These are phyloP conservation scores for Trimorus sp. DNA, from an alignment of 2,888 invertebrate species.

Conservation along the genomic window DNA sequence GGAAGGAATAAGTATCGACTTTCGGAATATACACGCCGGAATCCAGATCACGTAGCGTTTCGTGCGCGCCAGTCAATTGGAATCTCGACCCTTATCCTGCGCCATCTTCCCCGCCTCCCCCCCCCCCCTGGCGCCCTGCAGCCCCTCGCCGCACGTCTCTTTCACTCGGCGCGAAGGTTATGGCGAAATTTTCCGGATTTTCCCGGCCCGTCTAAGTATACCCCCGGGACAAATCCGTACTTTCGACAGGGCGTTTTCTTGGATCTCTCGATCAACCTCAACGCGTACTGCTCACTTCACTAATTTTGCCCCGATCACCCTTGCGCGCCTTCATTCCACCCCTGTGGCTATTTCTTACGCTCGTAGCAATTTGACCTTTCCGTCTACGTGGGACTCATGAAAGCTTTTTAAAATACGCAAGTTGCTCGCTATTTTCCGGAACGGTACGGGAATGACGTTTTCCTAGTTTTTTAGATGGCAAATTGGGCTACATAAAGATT, in stretches of 20 bases:
- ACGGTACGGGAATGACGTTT: constrained; percentile 10
- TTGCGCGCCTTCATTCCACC: constrained; percentile 59
- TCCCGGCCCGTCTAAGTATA: constrained; percentile 73
- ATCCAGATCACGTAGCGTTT: constrained; percentile 68
- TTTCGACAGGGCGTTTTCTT: constrained; percentile 72
- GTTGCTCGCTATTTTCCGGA: constrained; percentile 24
- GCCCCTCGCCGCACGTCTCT: constrained; percentile 21
- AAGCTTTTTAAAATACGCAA: constrained; percentile 57
- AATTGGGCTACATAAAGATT: background rate
- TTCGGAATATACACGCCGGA: constrained; percentile 57
- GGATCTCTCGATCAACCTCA: constrained; percentile 65
- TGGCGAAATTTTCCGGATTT: constrained; percentile 72
- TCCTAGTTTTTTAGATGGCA: background rate
- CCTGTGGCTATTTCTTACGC: constrained; percentile 70
- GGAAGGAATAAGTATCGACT: constrained; percentile 68
- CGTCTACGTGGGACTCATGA: constrained; percentile 31
- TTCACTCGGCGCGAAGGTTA: constrained; percentile 45
- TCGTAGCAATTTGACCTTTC: constrained; percentile 51
- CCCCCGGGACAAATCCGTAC: constrained; percentile 79
- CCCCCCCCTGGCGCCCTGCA: constrained; percentile 1
- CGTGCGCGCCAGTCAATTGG: constrained; percentile 67
- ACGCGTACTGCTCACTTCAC: constrained; percentile 67
- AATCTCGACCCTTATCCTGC: constrained; percentile 58
- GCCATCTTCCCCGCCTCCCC: constrained; percentile 28
- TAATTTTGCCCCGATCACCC: constrained; percentile 70